A percentile compares a stretch with the other conserved stretches of the same genome.
phyloP scores from a whole-genome alignment of 35 echinoderm and acorn worm species.

The Lytechinus variegatus region DNA sequence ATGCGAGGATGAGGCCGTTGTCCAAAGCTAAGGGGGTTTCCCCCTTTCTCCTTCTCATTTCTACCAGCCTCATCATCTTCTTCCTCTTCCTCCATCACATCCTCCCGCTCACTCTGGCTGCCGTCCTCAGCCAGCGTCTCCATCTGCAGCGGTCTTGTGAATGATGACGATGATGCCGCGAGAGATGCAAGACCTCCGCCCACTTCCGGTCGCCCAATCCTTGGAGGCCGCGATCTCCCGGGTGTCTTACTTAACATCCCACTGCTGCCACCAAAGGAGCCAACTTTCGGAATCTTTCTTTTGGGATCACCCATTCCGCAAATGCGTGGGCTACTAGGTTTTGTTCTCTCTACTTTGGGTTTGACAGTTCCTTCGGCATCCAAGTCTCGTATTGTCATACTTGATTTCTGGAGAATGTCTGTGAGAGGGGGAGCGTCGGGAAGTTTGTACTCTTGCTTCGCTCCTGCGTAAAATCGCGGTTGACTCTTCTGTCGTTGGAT shows the following conservation, averaged over 20 bases:
- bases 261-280: neutral
- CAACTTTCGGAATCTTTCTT: neutral
- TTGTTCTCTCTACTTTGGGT: neutral
- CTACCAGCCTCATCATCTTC: neutral
- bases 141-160: constrained; percentile 41
- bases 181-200: neutral
- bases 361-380: neutral
- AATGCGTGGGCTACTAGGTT: neutral
- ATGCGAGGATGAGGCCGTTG: neutral
- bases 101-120: constrained; percentile 45
- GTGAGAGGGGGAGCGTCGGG: constrained; percentile 63
- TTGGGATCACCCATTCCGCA: neutral
- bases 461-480: constrained; percentile 89
- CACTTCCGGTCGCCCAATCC: neutral
- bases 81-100: constrained; percentile 18
- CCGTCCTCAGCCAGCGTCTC: constrained; percentile 32
- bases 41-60: neutral
- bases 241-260: neutral
- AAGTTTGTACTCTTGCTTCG: constrained; percentile 61
- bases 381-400: constrained; percentile 26
- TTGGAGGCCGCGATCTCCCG: neutral
- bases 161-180: constrained; percentile 7
- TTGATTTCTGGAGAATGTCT: constrained; percentile 46
- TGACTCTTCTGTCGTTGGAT: constrained; percentile 71
- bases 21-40: neutral